Base-by-base conservation (phyloP, 2,888 invertebrate species). In the Philaethria dido region DNA sequence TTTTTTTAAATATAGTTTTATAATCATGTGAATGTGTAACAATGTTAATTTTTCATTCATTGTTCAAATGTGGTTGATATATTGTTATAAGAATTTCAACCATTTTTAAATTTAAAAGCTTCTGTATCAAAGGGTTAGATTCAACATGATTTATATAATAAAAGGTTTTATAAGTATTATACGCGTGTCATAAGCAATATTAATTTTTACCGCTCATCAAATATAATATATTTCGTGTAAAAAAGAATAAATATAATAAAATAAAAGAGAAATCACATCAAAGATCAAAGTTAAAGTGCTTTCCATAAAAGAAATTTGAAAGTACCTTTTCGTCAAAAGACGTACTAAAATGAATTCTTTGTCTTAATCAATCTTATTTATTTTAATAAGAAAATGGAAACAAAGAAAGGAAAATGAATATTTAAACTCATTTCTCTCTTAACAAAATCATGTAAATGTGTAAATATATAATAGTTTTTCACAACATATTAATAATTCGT, bases 221-320 rank as follows among this genome's bases (percentile, higher is more conserved):
- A 57, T n/a, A 13, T 14, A 5, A 57, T 13, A 39, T 39, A 11
- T 22, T 42, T 0, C 39, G 9, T 22, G 39, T 39, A 11, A n/a
- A 57, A 9, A 39, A 14, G 5, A 42, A 57, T 11, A 55, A 57
- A 57, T 57, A 39, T 22, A 57, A 57, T 39, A 57, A 39, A 55
- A 55, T 50, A 55, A 14, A 36, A 22, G 14, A 39, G 36, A 9
- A 22, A 57, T 22, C 9, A 57, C n/a, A n/a, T 39, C 22, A 57
- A 36, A 57, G 16, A 25, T 42, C 20, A 57, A n/a, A 57, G 36
- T 39, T 39, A 50, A 50, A 16, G 25, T 29, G 16, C 25, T 50
- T 14, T 25, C 16, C 50, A 50, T 8, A 9, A 50, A 3, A 50
- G 1, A 50, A 16, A 50, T 25, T 29, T 50, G 4, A 50, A 29